Evolutionary conservation across 2,888 invertebrate species (phyloP).

Genomic region (Sinopyrophorus schimmeli): DNA sequence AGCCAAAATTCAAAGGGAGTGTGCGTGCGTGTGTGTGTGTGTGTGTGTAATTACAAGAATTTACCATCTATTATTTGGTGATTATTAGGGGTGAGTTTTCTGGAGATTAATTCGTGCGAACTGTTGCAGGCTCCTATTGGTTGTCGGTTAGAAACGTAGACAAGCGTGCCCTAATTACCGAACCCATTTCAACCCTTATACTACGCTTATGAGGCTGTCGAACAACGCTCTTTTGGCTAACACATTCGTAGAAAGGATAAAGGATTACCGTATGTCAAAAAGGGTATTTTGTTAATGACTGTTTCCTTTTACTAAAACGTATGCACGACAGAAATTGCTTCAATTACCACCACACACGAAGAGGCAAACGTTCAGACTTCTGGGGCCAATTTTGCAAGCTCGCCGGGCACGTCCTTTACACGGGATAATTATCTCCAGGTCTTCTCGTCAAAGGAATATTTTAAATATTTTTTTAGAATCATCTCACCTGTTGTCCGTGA

Average conservation of each 20-base stretch:
- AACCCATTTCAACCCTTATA: conserved; percentile 25
- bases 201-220: conserved; percentile 22
- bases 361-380: too few species aligned
- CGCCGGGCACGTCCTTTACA: too few species aligned
- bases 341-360: too few species aligned
- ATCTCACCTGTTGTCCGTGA: conserved; percentile 56
- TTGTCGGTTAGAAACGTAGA: conserved; percentile 21
- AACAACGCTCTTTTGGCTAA: conserved; percentile 21
- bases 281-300: conserved; percentile 18
- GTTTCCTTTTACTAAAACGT: too few species aligned
- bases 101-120: conserved; percentile 27
- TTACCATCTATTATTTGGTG: conserved; percentile 26
- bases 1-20: too few species aligned
- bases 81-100: conserved; percentile 21
- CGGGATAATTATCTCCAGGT: too few species aligned
- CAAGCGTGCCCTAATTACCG: conserved; percentile 28
- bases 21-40: too few species aligned
- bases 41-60: too few species aligned
- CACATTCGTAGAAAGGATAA: conserved; percentile 21
- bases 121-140: conserved; percentile 25
- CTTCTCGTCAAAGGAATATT: too few species aligned
- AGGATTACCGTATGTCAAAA: conserved; percentile 18
- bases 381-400: too few species aligned
- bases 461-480: neutral
- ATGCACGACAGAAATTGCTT: too few species aligned